Base-by-base conservation (phyloP, 2,797 vertebrate genomes). In the Pterois miles region DNA sequence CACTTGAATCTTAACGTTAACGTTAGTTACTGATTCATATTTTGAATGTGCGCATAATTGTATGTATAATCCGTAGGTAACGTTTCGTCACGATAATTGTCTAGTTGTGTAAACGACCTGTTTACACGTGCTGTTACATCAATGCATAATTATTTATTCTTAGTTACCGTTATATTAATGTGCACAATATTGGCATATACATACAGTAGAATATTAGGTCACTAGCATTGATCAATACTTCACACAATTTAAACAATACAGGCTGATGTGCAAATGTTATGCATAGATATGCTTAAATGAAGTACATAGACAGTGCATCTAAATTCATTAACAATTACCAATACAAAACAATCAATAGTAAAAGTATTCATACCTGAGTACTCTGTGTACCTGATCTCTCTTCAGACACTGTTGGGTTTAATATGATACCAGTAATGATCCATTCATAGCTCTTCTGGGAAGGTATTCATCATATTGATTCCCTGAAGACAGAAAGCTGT, bases 21-120 rank as follows among this genome's bases (percentile, higher is more conserved):
- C 3, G n/a, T 8, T 0, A 46, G 7, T 46, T 8, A n/a, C 20
- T 31, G 4, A 2, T 66, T 52, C 0, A 5, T 34, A 5, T 52
- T 53, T 50, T 66, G 0, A 52, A 25, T 50, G 1, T 6, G 27
- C 3, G 3, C 7, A 25, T 4, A 12, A 58, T 62, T 29, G 7
- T n/a, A 4, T 3, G 8, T 6, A 11, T 59, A 59, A 20, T 53
- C 4, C 6, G 8, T 20, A 48, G 2, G 4, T 65, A 13, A 11
- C 40, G 16, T 53, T 58, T 13, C 18, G 5, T 29, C 25, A 20
- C 22, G 43, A 34, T 22, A 34, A n/a, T 16, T 23, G 1, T 9
- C 50, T 14, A 33, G 56, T 66, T 74, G 67, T 48, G 20, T 62
- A 20, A 70, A 76, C 18, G 58, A 82, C 56, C 53, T 70, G 76